phyloP scores from a whole-genome alignment of 2,797 vertebrate species.

The Manis pentadactyla region DNA sequence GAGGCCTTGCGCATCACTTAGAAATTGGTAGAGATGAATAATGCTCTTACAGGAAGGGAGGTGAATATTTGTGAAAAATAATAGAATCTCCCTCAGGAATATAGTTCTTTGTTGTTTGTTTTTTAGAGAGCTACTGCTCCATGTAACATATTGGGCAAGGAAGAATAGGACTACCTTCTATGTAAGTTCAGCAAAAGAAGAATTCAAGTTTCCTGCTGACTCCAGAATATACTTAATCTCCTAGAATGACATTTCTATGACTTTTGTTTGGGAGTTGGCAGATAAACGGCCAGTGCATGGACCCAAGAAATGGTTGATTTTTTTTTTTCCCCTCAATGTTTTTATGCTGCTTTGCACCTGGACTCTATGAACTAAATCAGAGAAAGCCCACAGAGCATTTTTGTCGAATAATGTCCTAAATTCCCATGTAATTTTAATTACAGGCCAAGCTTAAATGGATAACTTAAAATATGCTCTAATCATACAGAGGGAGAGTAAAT shows the following conservation, averaged over 20 bases:
- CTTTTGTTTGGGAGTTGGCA: neutral
- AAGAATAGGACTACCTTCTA: neutral
- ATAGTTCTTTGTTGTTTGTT: neutral
- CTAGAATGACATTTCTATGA: neutral
- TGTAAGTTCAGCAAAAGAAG: neutral
- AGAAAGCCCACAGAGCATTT: constrained; percentile 38
- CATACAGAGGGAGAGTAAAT: constrained; percentile 63
- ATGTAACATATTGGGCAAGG: neutral
- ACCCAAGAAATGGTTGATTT: constrained; percentile 23
- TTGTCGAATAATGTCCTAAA: constrained; percentile 66
- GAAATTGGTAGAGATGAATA: neutral
- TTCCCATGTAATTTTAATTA: constrained; percentile 72
- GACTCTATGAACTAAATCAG: constrained; percentile 28
- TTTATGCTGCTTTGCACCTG: constrained; percentile 53
- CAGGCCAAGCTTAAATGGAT: constrained; percentile 64
- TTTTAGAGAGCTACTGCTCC: neutral
- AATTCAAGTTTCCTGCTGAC: neutral
- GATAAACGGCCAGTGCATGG: constrained; percentile 18
- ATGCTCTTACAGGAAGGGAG: neutral
- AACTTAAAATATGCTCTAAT: constrained; percentile 73
- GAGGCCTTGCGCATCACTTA: neutral
- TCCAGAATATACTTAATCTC: neutral
- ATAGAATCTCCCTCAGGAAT: neutral
- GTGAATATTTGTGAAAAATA: neutral
- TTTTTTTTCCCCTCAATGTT: neutral